Percentiles rank a stretch among this genome's conserved stretches.
phyloP scores from a whole-genome alignment of 2,888 invertebrate species.

The Dascillus cervinus region DNA sequence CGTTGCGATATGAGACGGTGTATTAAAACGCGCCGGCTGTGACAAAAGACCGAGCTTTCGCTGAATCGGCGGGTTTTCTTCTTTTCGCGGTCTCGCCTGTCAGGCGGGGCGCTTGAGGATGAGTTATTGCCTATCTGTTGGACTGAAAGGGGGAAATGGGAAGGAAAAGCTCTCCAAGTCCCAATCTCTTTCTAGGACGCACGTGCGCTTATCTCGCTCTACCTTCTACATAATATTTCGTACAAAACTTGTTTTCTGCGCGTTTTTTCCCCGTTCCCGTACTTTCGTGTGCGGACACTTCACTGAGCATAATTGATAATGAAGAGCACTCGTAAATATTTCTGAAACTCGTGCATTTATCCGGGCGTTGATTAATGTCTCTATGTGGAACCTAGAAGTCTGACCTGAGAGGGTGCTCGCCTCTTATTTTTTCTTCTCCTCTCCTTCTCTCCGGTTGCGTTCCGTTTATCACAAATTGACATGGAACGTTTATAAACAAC shows the following conservation, averaged over 20 bases:
- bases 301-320: slow-evolving; percentile 11
- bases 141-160: slow-evolving; percentile 38
- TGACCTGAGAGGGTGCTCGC: slow-evolving; percentile 8
- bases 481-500: background rate
- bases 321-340: slow-evolving; percentile 9
- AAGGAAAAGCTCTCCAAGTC: slow-evolving; percentile 35
- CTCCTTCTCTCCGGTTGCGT: too few relatives aligned
- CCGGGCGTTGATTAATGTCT: slow-evolving; percentile 10
- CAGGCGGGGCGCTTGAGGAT: slow-evolving; percentile 33
- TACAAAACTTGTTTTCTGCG: slow-evolving; percentile 9
- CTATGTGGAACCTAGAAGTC: slow-evolving; percentile 11
- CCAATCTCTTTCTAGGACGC: slow-evolving; percentile 25
- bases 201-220: slow-evolving; percentile 23
- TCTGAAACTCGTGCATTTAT: slow-evolving; percentile 7
- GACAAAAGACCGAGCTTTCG: slow-evolving; percentile 44
- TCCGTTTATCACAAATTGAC: background rate
- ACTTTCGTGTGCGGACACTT: slow-evolving; percentile 5
- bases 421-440: too few relatives aligned
- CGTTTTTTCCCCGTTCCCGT: slow-evolving; percentile 5
- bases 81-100: slow-evolving; percentile 32
- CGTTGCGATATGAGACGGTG: slow-evolving; percentile 21
- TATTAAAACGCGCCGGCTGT: slow-evolving; percentile 48
- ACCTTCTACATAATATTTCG: slow-evolving; percentile 16
- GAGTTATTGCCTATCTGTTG: slow-evolving; percentile 41
- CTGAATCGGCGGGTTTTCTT: slow-evolving; percentile 48